These are phyloP conservation scores for Glareola pratincola DNA, from an alignment of 2,113 vertebrate species.

Conservation along the genomic window DNA sequence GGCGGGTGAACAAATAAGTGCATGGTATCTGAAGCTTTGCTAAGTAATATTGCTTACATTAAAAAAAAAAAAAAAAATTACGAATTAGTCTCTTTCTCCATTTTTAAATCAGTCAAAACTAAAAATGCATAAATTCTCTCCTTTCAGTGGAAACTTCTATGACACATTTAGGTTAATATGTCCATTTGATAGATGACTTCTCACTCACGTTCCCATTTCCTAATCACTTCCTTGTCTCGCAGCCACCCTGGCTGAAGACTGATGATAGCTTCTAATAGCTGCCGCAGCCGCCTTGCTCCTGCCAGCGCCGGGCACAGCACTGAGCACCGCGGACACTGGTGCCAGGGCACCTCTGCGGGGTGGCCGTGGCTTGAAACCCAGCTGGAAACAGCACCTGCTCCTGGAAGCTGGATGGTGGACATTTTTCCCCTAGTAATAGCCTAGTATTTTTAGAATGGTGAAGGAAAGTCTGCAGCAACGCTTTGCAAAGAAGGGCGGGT, in stretches of 20 bases:
- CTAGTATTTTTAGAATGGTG: not conserved
- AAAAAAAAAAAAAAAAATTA: not conserved
- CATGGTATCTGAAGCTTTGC: not conserved
- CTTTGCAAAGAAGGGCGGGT: fast-evolving
- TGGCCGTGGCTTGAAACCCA: fast-evolving
- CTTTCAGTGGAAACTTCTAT: slow-evolving; percentile 48
- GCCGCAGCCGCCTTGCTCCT: fast-evolving
- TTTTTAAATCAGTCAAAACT: not conserved
- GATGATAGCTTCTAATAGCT: not conserved
- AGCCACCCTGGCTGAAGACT: slow-evolving; percentile 16
- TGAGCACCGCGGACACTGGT: fast-evolving
- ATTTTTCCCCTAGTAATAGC: not conserved
- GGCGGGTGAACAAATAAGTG: not conserved
- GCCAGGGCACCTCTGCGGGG: not conserved
- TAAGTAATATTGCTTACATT: not conserved
- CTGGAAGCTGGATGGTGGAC: not conserved
- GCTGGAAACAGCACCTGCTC: not conserved
- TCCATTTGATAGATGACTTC: slow-evolving; percentile 51
- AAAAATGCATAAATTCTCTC: not conserved
- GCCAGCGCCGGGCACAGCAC: fast-evolving
- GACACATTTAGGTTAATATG: slow-evolving; percentile 49
- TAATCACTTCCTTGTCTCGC: slow-evolving; percentile 35
- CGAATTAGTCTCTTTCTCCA: not conserved
- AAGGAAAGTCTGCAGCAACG: not conserved
- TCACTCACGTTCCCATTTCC: slow-evolving; percentile 13